Evolutionary conservation across 2,113 vertebrate species (phyloP), one percentile per base, ranked within the genome.

Genomic region (Rutilus rutilus): DNA sequence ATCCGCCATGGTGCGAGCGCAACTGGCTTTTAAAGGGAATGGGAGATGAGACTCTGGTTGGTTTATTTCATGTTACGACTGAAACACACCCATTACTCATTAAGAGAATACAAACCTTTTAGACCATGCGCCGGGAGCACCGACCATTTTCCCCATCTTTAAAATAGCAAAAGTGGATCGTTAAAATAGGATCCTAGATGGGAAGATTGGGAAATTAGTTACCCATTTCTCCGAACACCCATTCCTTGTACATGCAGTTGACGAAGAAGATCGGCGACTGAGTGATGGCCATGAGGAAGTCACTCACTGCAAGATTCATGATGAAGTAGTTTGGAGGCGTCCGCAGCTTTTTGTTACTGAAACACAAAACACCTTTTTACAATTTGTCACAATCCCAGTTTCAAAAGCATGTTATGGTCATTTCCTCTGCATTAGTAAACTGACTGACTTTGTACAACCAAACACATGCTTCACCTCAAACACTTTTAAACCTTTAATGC

Each of bases 171-270:
- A 42, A 42, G 39, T 42, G 39, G 6, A 39, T 7, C 0, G 0
- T 42, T 42, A 42, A 42, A 42, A 42, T 9, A 42, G 8, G 39
- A 6, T 9, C 42, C 45, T 52, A 0, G 45, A 9, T 30, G 47
- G 8, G 21, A 33, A 69, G 33, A 25, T 52, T 15, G 27, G 39
- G 50, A 86, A n/a, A 23, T 27, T 12, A 36, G 14, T 21, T 90
- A 96, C 96, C 96, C 94, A 94, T 93, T 86, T 96, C 92, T 73
- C 96, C 96, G 88, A 97, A 97, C 89, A 97, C 93, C 96, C 96
- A 97, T 30, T 84, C 93, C 87, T 95, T 97, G 87, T 96, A 93
- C 83, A 97, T 89, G 87, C 95, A 97, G 90, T 92, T 95, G 89
- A 92, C 89, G 67, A 97, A 97, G 91, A 97, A 96, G 85, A 96